Base-by-base conservation (phyloP, 2,888 invertebrate species). In the Achlya flavicornis region DNA sequence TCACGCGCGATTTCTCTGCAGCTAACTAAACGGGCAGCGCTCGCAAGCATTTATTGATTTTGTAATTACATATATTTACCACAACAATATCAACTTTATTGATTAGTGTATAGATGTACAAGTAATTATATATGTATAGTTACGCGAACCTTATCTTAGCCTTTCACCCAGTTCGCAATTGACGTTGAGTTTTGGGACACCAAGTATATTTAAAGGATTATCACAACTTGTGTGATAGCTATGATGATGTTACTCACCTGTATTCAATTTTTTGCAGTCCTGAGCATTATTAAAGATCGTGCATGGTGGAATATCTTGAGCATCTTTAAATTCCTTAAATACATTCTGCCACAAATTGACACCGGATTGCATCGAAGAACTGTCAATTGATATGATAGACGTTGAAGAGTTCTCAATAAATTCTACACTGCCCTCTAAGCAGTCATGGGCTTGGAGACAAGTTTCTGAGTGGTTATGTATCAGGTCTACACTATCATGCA, bases 391-490 rank as follows among this genome's bases (percentile, higher is more conserved):
- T 69, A 91, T 76, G n/a, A 87, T 67, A 12, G 91, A 87, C 38
- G 76, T 74, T 0, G 80, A 62, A 6, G 69, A 75, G 26, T 78
- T 80, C 4, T 90, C 85, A 53, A 92, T 65, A 48, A 88, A 80
- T 74, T 89, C 85, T 0, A 92, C 70, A 65, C 91, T 90, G 48
- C 87, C 79, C 0, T 76, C 80, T 16, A 90, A 68, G 76, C 92
- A 92, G 58, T 93, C 92, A 58, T 87, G 81, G 0, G 88, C 83
- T 19, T 85, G 84, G 0, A 93, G 77, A 65, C 93, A 93, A 0
- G 93, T 90, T 63, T 93, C 92, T 0, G 93, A 90, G 72, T 93
- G 93, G 66, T 93, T 93, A 64, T 93, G 93, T 69, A 92, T 91
- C 0, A 92, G 83, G 53, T 92, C 90, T 0, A 90, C 76, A 64